These are phyloP conservation scores for Oreotrochilus melanogaster DNA, from an alignment of 2,113 vertebrate genomes.

Conservation along the genomic window DNA sequence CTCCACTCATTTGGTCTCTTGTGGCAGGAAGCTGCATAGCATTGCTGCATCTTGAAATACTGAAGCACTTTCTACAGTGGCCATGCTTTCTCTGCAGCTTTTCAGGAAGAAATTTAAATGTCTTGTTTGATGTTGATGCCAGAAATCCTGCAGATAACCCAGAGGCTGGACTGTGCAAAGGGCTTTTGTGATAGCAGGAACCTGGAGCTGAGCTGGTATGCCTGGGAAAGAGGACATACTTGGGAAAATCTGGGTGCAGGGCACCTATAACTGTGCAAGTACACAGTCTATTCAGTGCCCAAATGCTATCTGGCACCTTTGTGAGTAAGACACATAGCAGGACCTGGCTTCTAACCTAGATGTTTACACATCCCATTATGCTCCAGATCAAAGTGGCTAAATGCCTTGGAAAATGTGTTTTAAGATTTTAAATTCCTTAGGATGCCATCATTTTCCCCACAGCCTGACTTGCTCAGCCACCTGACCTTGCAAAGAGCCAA, in stretches of 20 bases:
- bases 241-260: background rate
- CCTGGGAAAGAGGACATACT: background rate
- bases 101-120: background rate
- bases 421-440: background rate
- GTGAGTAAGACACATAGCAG: fast-evolving
- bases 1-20: background rate
- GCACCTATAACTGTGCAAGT: background rate
- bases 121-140: background rate
- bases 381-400: background rate
- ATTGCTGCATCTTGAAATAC: background rate
- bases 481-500: fast-evolving
- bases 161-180: background rate
- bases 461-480: too few relatives aligned
- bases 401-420: background rate
- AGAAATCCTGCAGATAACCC: background rate
- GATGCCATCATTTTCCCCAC: background rate
- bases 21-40: background rate
- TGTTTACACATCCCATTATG: background rate
- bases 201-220: background rate
- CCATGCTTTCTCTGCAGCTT: background rate
- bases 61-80: background rate
- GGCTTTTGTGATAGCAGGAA: background rate
- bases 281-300: background rate
- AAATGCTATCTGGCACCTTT: background rate
- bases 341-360: background rate